A percentile compares a stretch with the other conserved stretches of the same genome.
Conservation (phyloP, 2,888 invertebrate species). For the Lasioglossum vierecki region DNA sequence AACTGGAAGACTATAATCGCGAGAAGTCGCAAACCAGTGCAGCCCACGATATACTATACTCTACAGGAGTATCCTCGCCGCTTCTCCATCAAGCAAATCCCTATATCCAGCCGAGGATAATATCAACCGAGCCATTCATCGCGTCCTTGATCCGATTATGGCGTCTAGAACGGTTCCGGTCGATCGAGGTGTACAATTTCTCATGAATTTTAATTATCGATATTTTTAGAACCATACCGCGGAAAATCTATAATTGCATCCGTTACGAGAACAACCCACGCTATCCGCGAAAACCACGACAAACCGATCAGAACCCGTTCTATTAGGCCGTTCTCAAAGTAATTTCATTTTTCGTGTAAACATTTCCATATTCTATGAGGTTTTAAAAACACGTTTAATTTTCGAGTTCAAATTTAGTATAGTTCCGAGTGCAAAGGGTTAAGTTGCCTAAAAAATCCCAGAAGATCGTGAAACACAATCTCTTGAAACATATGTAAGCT, state of each 20-base stretch:
- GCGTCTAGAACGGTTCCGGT: not conserved
- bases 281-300: not conserved
- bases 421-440: too few species aligned
- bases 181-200: conserved; percentile 1
- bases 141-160: conserved; percentile 10
- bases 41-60: not conserved
- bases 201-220: conserved; percentile 16
- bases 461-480: too few species aligned
- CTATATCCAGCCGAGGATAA: not conserved
- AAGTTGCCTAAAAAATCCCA: too few species aligned
- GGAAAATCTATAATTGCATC: not conserved
- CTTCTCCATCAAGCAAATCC: conserved; percentile 12
- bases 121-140: not conserved
- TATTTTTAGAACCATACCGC: not conserved
- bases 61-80: not conserved
- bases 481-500: too few species aligned
- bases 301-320: not conserved
- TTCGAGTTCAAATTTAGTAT: too few species aligned
- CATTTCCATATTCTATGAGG: too few species aligned
- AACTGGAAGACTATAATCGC: not conserved
- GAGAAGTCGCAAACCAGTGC: not conserved
- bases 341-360: too few species aligned
- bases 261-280: not conserved
- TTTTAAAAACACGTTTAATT: too few species aligned
- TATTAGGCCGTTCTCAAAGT: too few species aligned